phyloP scores from a whole-genome alignment of 2,113 vertebrate genomes.

The Aptenodytes forsteri region DNA sequence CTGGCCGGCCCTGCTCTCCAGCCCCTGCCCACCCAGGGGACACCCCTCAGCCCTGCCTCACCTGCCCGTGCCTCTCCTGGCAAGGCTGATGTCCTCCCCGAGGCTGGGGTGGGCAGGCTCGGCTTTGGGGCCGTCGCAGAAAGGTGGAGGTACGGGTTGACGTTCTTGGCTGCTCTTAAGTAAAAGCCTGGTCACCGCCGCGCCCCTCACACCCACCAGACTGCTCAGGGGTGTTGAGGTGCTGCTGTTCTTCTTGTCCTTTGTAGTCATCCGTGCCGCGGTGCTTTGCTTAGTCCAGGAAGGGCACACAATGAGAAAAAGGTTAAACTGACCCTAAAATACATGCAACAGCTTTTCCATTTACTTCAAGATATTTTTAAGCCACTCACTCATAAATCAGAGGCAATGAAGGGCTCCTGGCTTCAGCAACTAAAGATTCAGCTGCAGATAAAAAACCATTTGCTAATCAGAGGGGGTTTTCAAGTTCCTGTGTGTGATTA shows the following conservation, averaged over 20 bases:
- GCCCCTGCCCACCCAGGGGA: neutral
- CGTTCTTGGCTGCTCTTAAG: neutral
- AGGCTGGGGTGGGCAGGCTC: neutral
- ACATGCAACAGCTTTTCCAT: neutral
- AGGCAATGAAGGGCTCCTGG: neutral
- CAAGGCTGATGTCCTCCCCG: neutral
- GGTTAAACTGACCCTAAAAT: neutral
- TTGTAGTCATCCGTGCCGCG: fast-evolving
- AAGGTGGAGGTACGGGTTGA: neutral
- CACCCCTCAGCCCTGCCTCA: neutral
- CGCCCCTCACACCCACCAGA: neutral
- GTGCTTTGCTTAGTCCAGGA: neutral
- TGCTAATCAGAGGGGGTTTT: neutral
- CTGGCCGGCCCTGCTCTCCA: neutral
- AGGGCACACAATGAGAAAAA: neutral
- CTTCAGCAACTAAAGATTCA: neutral
- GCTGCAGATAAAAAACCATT: neutral
- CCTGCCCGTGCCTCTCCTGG: fast-evolving
- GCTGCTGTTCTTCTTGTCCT: neutral
- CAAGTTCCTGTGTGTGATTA: neutral
- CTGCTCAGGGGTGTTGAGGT: neutral
- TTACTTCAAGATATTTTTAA: neutral
- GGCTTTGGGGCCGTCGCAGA: neutral
- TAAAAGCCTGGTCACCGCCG: neutral
- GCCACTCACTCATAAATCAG: neutral